phyloP scores from a whole-genome alignment of 2,888 invertebrate species.

The Adineta ricciae region DNA sequence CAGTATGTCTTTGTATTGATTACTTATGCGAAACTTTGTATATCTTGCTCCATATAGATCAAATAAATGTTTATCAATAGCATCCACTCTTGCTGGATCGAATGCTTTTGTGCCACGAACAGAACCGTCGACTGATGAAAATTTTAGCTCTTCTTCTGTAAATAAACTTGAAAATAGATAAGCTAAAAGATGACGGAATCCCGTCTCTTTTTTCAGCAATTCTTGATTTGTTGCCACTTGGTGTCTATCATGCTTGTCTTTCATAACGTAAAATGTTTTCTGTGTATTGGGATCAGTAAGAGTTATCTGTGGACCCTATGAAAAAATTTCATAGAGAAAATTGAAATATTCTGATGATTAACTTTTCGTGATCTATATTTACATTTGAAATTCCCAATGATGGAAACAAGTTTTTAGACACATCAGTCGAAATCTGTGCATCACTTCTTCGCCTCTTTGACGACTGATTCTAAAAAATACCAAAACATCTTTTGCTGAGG shows the following conservation, averaged over 20 bases:
- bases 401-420: not conserved
- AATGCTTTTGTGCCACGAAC: not conserved
- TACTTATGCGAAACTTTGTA: not conserved
- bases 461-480: not conserved
- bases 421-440: not conserved
- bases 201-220: not conserved
- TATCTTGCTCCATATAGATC: slow-evolving; percentile 1
- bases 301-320: not conserved
- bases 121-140: not conserved
- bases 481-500: not conserved
- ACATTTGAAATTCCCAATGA: not conserved
- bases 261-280: not conserved
- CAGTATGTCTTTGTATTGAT: not conserved
- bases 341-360: not conserved
- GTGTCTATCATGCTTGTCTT: not conserved
- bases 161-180: not conserved
- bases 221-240: not conserved
- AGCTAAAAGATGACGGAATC: not conserved
- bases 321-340: not conserved
- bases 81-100: not conserved
- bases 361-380: not conserved
- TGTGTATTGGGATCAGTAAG: not conserved
- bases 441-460: not conserved
- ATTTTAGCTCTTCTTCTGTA: not conserved
- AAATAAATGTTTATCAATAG: not conserved